Base-by-base conservation (phyloP, 2,113 vertebrate genomes). In the Myrmophylax atrothorax region DNA sequence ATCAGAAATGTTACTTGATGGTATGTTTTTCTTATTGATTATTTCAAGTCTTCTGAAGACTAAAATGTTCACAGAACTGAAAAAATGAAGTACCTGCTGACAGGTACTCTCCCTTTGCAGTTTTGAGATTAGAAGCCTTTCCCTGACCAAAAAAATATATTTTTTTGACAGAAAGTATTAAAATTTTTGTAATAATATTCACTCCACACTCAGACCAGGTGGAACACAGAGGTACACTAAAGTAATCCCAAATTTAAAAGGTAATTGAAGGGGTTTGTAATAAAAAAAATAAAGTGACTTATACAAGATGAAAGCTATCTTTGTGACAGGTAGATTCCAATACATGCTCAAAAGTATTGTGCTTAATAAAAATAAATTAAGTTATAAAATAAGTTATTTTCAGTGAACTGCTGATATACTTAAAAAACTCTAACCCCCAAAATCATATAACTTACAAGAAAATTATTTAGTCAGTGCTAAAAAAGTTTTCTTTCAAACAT, bases 341-440 rank as follows among this genome's bases (percentile, higher is more conserved):
- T 14, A 49, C 20, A 49, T 35, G 25, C 68, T 78, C 49, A 46
- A 55, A 79, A 60, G 12, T 42, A 24, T 29, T 59, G 14, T 56
- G 69, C 31, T 25, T 52, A 29, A n/a, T 31, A 7, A 6, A 63
- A 56, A n/a, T 38, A 38, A 38, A 10, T 38, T 38, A 38, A 38
- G 38, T 38, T 38, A 38, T 37, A 49, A 25, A 20, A 3, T 35
- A 46, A n/a, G 35, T 26, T 52, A 3, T 68, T 75, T 29, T 38
- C 78, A 89, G 52, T 68, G 17, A 93, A n/a, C 89, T 67, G 75
- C 35, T 81, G 38, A 37, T 92, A 38, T 58, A 70, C 68, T 67
- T 38, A 6, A 66, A 42, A 75, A 29, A 38, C 15, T 26, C 10
- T 58, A 53, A 38, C 8, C 28, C 40, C 33, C 12, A 38, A 80